Conservation (phyloP, 2,797 vertebrate species). For the Arrhamphus sclerolepis region DNA sequence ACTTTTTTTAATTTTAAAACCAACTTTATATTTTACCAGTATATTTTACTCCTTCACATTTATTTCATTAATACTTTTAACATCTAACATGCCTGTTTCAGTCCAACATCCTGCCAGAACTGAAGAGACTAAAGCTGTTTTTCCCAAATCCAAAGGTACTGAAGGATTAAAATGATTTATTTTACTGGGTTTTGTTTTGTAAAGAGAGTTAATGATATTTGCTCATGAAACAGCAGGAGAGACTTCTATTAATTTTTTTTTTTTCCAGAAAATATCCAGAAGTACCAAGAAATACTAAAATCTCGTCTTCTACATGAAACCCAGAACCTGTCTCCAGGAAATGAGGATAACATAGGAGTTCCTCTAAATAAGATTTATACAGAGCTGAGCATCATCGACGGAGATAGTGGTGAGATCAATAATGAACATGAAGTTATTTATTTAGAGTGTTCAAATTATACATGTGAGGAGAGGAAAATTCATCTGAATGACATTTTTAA, state of each 20-base stretch:
- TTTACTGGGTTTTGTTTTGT: background rate
- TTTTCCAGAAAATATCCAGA: conserved; percentile 16
- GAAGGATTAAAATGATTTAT: no score
- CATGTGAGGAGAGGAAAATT: conserved; percentile 18
- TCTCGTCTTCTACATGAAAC: conserved; percentile 4
- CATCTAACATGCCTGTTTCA: conserved; percentile 1
- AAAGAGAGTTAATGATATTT: background rate
- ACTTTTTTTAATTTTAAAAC: background rate
- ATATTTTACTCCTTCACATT: background rate
- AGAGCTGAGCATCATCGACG: conserved; percentile 21
- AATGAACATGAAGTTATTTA: conserved; percentile 25
- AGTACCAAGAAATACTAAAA: conserved; percentile 3
- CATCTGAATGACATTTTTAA: conserved; percentile 23
- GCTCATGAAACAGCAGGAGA: background rate
- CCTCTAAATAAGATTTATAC: conserved; percentile 23
- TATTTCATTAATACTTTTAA: background rate
- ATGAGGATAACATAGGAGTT: background rate
- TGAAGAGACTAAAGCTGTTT: background rate
- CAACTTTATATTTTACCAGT: background rate
- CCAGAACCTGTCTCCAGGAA: conserved; percentile 8
- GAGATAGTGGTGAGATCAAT: conserved; percentile 23
- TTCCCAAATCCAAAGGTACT: background rate
- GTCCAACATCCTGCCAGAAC: background rate
- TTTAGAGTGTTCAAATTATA: background rate
- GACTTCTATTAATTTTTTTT: background rate